A percentile compares a stretch with the other conserved stretches of the same genome.
Evolutionary conservation across 2,113 vertebrate genomes (phyloP).

Genomic region (Rhinolophus ferrumequinum): DNA sequence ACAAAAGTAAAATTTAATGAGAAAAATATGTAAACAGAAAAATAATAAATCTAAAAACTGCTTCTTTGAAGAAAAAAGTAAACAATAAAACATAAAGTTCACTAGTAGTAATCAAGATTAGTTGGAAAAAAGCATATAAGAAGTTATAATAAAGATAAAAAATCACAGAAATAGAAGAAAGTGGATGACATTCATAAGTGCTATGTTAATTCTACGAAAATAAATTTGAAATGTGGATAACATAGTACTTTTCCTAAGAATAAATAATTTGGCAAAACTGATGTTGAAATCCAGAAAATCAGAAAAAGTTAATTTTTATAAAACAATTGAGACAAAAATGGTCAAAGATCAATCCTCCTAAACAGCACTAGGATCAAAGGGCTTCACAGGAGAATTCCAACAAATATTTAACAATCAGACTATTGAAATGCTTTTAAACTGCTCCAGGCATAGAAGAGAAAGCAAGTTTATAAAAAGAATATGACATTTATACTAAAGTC

Average conservation of each 20-base stretch:
- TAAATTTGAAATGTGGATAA: neutral
- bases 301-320: neutral
- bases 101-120: neutral
- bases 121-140: neutral
- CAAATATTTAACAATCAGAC: neutral
- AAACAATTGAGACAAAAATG: neutral
- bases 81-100: neutral
- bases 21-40: neutral
- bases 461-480: neutral
- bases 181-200: neutral
- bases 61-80: neutral
- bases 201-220: neutral
- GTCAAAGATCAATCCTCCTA: slow-evolving; percentile 17
- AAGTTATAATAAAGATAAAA: neutral
- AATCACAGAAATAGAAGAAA: neutral
- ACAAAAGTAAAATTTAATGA: neutral
- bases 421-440: neutral
- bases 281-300: neutral
- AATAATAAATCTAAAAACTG: neutral
- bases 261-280: slow-evolving; percentile 1
- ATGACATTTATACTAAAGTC: neutral
- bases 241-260: neutral
- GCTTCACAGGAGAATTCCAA: neutral
- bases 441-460: neutral
- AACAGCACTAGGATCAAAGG: neutral